Evolutionary conservation across 2,888 invertebrate genomes (phyloP).

Genomic region (Nephrotoma appendiculata): DNA sequence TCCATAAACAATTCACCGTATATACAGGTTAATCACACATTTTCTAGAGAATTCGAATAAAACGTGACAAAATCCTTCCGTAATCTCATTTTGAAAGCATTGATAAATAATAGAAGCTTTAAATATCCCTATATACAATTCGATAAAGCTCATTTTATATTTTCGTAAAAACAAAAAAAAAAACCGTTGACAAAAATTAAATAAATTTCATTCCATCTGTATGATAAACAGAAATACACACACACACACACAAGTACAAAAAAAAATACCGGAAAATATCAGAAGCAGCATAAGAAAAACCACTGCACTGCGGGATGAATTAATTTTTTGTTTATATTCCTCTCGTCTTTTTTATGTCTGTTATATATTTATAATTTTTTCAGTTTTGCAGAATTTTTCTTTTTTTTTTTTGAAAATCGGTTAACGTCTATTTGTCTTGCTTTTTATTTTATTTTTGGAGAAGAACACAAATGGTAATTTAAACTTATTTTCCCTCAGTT

Average conservation of each 20-base stretch:
- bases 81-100: no score
- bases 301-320: background rate
- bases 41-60: no score
- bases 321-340: background rate
- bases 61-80: no score
- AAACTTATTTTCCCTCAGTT: background rate
- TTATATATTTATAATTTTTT: background rate
- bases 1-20: no score
- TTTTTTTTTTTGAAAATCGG: background rate
- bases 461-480: background rate
- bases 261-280: background rate
- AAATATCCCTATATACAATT: background rate
- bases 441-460: background rate
- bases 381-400: background rate
- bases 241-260: background rate
- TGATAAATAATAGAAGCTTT: no score
- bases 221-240: background rate
- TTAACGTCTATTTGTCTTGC: background rate
- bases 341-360: background rate
- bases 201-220: background rate
- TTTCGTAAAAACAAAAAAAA: background rate
- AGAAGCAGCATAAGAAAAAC: background rate
- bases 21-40: no score
- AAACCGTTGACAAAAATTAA: background rate
- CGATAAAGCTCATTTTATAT: background rate